These are phyloP conservation scores for Rhyacophila evoluta DNA, from an alignment of 2,888 invertebrate genomes.

Conservation along the genomic window DNA sequence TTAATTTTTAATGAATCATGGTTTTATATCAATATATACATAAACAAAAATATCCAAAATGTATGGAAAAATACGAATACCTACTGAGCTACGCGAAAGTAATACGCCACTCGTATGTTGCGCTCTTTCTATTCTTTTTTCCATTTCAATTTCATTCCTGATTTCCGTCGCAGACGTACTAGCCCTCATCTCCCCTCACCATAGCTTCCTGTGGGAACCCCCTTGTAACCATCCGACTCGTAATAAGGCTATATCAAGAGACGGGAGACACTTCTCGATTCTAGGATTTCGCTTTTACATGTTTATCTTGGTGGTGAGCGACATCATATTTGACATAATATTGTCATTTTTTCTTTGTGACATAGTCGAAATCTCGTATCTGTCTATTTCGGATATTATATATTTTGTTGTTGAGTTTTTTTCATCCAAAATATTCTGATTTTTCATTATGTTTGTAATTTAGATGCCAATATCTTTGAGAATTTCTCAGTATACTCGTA, in stretches of 20 bases:
- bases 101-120: neutral
- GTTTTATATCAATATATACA: neutral
- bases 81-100: neutral
- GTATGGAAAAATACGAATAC: too few species aligned
- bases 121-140: constrained; percentile 34
- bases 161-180: constrained; percentile 49
- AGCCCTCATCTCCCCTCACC: constrained; percentile 10
- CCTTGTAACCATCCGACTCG: neutral
- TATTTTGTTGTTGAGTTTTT: constrained; percentile 38
- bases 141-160: constrained; percentile 52
- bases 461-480: constrained; percentile 14
- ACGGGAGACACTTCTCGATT: constrained; percentile 25
- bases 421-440: neutral
- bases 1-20: too few species aligned
- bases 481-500: too few species aligned
- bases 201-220: neutral
- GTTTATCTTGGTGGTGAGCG: constrained; percentile 26
- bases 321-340: constrained; percentile 33
- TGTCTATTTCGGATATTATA: neutral
- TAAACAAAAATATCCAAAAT: neutral
- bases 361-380: neutral
- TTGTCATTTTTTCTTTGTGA: neutral
- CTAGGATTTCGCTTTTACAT: constrained; percentile 27
- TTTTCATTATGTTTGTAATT: constrained; percentile 20
- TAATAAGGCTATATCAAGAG: constrained; percentile 37